Evolutionary conservation across 2,797 vertebrate species (phyloP).

Genomic region (Pelochelys cantorii): DNA sequence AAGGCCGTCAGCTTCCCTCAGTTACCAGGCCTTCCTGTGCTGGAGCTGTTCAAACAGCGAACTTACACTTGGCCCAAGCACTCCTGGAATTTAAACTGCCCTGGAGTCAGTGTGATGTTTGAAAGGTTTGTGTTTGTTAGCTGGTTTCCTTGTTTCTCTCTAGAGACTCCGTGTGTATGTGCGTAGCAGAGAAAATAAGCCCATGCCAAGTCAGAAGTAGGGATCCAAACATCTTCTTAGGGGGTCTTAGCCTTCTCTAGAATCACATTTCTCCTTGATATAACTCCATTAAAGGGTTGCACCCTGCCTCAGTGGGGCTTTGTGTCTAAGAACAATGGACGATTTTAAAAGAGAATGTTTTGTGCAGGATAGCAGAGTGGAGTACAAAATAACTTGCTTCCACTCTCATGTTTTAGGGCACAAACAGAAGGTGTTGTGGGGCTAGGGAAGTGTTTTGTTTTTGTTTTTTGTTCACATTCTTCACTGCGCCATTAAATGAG

Average conservation of each 20-base stretch:
- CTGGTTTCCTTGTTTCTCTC: background rate
- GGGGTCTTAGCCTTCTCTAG: background rate
- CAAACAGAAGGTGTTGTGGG: background rate
- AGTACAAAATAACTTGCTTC: background rate
- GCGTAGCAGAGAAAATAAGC: background rate
- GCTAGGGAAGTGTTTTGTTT: background rate
- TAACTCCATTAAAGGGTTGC: background rate
- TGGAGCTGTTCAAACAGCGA: background rate
- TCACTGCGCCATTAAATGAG: background rate
- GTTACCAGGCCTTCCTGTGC: background rate
- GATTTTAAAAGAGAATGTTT: background rate
- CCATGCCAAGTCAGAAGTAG: background rate
- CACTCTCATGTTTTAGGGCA: background rate
- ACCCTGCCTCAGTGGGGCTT: background rate
- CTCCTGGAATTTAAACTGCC: background rate
- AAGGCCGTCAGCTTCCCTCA: background rate
- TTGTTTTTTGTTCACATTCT: background rate
- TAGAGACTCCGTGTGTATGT: background rate
- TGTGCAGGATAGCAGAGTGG: background rate
- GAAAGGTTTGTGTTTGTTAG: background rate
- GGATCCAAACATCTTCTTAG: background rate
- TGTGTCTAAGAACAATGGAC: background rate
- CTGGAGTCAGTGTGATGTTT: background rate
- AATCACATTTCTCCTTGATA: background rate
- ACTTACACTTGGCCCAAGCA: background rate